Evolutionary conservation across 2,113 vertebrate species (phyloP).

Genomic region (Eulacestoma nigropectus): DNA sequence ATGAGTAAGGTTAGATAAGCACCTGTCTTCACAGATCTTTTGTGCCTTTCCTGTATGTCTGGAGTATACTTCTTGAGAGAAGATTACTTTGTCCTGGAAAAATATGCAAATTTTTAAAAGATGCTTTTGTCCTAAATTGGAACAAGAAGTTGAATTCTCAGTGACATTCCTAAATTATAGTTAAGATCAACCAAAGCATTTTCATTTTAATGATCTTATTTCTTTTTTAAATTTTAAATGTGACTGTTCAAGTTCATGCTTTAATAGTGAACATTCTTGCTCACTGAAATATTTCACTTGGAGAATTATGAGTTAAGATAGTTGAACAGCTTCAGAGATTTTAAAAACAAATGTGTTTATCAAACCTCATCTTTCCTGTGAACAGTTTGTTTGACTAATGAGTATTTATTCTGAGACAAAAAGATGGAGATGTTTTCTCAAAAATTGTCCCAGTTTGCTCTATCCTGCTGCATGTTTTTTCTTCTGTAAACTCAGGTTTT

Average conservation of each 20-base stretch:
- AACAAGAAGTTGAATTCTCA: neutral
- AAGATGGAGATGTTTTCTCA: neutral
- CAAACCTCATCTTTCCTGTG: neutral
- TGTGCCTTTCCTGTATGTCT: neutral
- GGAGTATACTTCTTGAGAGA: neutral
- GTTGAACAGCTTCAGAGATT: neutral
- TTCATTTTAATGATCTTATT: neutral
- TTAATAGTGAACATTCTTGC: neutral
- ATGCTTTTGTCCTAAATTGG: neutral
- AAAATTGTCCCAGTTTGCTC: neutral
- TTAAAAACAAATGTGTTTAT: neutral
- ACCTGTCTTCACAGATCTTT: neutral
- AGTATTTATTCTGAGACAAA: neutral
- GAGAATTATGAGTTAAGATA: neutral
- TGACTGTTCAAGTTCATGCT: neutral
- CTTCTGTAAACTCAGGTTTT: neutral
- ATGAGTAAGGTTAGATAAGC: neutral
- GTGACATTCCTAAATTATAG: neutral
- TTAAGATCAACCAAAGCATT: neutral
- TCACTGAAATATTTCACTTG: neutral
- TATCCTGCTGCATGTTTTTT: neutral
- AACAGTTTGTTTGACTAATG: neutral
- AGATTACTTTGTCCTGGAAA: neutral
- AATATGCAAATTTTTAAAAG: neutral
- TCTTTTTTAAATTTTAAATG: neutral